Percentiles rank a stretch among this genome's conserved stretches.
phyloP scores from a whole-genome alignment of 2,888 invertebrate species.

The Nomada fabriciana region DNA sequence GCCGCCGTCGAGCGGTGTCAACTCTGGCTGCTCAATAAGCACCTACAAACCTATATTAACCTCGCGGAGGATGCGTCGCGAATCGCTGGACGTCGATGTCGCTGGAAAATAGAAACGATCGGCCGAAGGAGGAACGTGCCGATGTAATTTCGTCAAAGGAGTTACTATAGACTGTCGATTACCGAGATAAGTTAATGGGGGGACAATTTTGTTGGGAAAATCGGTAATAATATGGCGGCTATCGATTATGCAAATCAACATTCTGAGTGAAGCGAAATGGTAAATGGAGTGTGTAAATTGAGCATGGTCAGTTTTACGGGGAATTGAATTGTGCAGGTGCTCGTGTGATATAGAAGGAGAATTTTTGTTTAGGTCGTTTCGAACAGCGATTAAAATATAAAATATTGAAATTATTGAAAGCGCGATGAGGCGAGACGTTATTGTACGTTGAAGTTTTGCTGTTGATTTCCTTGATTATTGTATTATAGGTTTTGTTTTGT shows the following conservation, averaged over 20 bases:
- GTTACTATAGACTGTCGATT: not conserved
- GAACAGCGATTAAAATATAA: too few relatives aligned
- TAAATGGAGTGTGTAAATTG: too few relatives aligned
- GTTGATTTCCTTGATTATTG: not conserved
- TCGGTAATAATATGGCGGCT: not conserved
- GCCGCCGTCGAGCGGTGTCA: conserved; percentile 46
- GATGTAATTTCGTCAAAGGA: not conserved
- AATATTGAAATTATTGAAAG: too few relatives aligned
- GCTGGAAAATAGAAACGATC: not conserved
- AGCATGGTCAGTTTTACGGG: too few relatives aligned
- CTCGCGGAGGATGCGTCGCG: conserved; percentile 27
- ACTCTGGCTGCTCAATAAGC: conserved; percentile 48
- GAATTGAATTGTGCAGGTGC: too few relatives aligned
- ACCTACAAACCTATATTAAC: conserved; percentile 38
- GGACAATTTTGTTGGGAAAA: too few relatives aligned
- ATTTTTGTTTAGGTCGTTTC: too few relatives aligned
- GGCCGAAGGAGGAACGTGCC: not conserved
- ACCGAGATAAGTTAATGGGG: too few relatives aligned
- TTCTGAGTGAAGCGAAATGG: too few relatives aligned
- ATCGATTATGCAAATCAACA: conserved; percentile 2
- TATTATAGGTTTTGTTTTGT: not conserved
- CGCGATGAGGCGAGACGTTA: not conserved
- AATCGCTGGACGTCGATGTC: conserved; percentile 10
- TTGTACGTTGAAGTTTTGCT: not conserved
- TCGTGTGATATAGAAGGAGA: too few relatives aligned